Conservation (phyloP, 2,888 invertebrate genomes). For the Cephus spinipes region DNA sequence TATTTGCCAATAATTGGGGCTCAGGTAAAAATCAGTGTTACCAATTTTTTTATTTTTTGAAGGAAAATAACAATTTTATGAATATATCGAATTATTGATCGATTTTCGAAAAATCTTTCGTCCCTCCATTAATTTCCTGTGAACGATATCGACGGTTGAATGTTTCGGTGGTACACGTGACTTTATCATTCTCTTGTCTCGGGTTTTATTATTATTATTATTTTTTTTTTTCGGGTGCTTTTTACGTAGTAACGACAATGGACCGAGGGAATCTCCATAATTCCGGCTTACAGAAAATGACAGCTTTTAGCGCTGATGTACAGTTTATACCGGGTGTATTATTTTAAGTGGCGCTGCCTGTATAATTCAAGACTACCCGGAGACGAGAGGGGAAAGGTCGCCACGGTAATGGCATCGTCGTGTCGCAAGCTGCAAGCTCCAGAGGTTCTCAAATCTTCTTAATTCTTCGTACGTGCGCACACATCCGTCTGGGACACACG, state of each 20-base stretch:
- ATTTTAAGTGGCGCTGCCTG: conserved; percentile 63
- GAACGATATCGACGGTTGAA: too few species aligned
- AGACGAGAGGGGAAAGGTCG: conserved; percentile 44
- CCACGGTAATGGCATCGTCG: conserved; percentile 60
- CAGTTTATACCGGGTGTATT: conserved; percentile 64
- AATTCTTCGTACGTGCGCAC: background rate
- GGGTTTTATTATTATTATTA: background rate
- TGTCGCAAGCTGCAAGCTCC: conserved; percentile 58
- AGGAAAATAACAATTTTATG: background rate
- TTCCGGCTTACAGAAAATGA: conserved; percentile 65
- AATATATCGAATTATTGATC: background rate
- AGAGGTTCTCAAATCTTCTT: conserved; percentile 53
- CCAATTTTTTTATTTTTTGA: background rate
- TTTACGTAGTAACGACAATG: conserved; percentile 21
- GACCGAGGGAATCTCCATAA: conserved; percentile 59
- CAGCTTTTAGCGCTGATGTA: conserved; percentile 65
- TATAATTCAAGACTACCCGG: conserved; percentile 57
- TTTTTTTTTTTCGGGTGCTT: background rate
- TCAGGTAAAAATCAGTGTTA: background rate
- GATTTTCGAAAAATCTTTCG: background rate
- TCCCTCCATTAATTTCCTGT: too few species aligned
- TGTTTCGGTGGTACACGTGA: background rate
- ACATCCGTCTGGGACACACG: conserved; percentile 29
- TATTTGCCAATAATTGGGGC: background rate
- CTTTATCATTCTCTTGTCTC: background rate